Evolutionary conservation across 2,797 vertebrate species (phyloP), one percentile per base, ranked within the genome.

Genomic region (Ispidina picta): DNA sequence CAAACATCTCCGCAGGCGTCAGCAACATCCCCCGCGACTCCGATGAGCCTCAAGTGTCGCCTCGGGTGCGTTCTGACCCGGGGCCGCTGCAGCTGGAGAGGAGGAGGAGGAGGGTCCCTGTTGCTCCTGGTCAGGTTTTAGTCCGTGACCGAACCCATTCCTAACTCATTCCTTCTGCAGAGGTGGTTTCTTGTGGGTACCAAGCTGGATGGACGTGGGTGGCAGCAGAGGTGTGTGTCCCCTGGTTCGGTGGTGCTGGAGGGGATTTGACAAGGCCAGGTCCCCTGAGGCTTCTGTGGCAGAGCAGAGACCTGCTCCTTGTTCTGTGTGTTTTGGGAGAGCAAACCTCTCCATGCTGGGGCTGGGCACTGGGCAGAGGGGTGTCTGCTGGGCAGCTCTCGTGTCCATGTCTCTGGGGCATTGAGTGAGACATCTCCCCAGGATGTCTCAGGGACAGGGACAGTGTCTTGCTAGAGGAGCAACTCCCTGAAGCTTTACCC

Each of bases 41-140:
- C 9, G 2, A 2, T 18, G 77, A 60, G 39, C 63, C 77, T 43
- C 3, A 8, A 70, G 41, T 33, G 4, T 48, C 18, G 0, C 52
- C 46, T 33, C 2, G 5, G 62, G 51, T 4, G 1, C 3, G 0
- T 29, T 39, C 22, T 19, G 52, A 62, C 1, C 4, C 0, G 1
- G 41, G 52, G 81, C n/a, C 1, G 1, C 33, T 63, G 82, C 63
- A 64, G 74, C 59, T 1, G 1, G 48, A 48, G 64, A n/a, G 37
- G 60, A 63, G 31, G 60, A 59, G 46, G 14, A 28, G 28, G 15
- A 54, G 75, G n/a, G 22, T 17, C 66, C 48, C 41, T n/a, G 7
- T 44, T 48, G 64, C 60, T 44, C 44, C 37, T 23, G 52, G 20
- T 3, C 28, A 10, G 51, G 35, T 33, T 79, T 77, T 37, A 16